These are phyloP conservation scores for Phorcus lineatus DNA, from an alignment of 2,888 invertebrate genomes.

Conservation along the genomic window DNA sequence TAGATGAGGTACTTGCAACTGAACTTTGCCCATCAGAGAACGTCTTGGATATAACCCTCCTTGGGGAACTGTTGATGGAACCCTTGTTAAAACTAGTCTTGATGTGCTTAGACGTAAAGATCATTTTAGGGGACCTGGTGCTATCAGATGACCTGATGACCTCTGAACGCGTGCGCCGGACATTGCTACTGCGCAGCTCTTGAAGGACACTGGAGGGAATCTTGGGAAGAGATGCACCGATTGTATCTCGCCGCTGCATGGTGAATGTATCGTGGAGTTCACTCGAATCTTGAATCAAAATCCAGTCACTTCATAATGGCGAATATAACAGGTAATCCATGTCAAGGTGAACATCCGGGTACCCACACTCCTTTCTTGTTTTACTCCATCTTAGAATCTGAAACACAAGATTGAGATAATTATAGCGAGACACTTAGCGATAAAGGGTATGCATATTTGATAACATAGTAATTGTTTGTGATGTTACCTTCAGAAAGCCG, in stretches of 20 bases:
- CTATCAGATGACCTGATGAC: not conserved
- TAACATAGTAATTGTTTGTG: no score
- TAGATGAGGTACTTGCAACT: not conserved
- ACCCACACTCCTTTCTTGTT: no score
- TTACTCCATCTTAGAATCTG: no score
- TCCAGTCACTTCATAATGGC: no score
- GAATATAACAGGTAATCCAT: no score
- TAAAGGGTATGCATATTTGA: no score
- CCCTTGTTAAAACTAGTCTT: not conserved
- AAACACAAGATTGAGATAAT: no score
- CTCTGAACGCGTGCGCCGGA: not conserved
- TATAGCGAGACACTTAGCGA: no score
- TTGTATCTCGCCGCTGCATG: not conserved
- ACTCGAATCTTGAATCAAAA: no score
- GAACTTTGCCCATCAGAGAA: not conserved
- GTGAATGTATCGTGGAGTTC: no score
- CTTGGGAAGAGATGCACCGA: not conserved
- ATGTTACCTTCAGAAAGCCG: no score
- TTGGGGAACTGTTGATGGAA: not conserved
- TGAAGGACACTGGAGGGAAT: not conserved
- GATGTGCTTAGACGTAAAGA: not conserved
- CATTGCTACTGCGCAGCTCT: not conserved
- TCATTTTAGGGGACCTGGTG: not conserved
- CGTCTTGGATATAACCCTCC: not conserved
- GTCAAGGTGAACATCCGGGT: no score